A percentile compares a stretch with the other conserved stretches of the same genome.
Conservation (phyloP, 2,113 vertebrate genomes). For the Synchiropus splendidus region DNA sequence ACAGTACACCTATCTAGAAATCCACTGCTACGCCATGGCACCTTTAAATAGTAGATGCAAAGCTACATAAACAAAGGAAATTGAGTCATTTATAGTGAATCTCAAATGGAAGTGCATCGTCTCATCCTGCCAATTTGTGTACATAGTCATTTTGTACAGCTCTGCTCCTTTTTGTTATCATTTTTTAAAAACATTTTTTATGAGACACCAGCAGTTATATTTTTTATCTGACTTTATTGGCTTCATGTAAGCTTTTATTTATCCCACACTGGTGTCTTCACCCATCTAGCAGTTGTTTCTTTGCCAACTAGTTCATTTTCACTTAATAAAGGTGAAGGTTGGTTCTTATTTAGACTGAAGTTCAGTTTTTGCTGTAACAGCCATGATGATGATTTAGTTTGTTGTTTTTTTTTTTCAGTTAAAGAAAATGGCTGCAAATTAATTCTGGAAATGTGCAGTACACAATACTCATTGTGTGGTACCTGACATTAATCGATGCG, state of each 20-base stretch:
- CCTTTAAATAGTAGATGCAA: too few relatives aligned
- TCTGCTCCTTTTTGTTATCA: constrained; percentile 27
- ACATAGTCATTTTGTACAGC: constrained; percentile 58
- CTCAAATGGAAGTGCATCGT: constrained; percentile 1
- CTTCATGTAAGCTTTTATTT: constrained; percentile 35
- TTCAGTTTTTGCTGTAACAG: constrained; percentile 21
- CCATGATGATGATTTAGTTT: constrained; percentile 14
- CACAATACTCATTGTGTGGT: constrained; percentile 20
- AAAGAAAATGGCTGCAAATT: constrained; percentile 35
- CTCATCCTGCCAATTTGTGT: constrained; percentile 44
- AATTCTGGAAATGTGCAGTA: constrained; percentile 37
- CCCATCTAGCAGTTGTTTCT: constrained; percentile 34
- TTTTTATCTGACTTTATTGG: constrained; percentile 30
- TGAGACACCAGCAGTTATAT: constrained; percentile 33
- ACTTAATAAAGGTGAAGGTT: too few relatives aligned
- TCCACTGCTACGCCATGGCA: too few relatives aligned
- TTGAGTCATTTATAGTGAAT: too few relatives aligned
- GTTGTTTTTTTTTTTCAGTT: constrained; percentile 11
- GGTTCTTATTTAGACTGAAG: constrained; percentile 9
- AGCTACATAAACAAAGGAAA: too few relatives aligned
- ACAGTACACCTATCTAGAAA: too few relatives aligned
- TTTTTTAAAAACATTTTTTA: constrained; percentile 6
- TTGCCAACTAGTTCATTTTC: constrained; percentile 27
- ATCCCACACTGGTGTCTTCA: constrained; percentile 37
- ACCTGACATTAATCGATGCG: constrained; percentile 8